phyloP scores from a whole-genome alignment of 2,888 invertebrate species.

The Nycteola revayana region DNA sequence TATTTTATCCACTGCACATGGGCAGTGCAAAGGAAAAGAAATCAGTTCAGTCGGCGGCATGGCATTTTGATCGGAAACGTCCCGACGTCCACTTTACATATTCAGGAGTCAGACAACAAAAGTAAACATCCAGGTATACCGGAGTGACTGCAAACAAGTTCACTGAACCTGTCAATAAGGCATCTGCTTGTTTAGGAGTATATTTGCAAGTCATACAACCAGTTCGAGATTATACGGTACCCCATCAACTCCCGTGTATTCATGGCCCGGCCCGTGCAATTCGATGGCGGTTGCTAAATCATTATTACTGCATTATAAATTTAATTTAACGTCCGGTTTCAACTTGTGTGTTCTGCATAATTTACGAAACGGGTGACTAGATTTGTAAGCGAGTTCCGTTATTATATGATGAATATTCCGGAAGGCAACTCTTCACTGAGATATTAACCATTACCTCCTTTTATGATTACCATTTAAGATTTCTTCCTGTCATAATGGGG shows the following conservation, averaged over 20 bases:
- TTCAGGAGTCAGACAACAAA: conserved; percentile 45
- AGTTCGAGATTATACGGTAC: conserved; percentile 32
- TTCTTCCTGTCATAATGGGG: too few species aligned
- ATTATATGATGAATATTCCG: too few species aligned
- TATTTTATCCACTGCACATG: conserved; percentile 51
- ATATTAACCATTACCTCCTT: too few species aligned
- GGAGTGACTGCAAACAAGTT: conserved; percentile 39
- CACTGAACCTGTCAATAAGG: conserved; percentile 61
- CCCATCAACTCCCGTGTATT: conserved; percentile 37
- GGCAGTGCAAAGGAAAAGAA: conserved; percentile 37
- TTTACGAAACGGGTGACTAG: too few species aligned
- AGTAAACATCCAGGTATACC: conserved; percentile 36
- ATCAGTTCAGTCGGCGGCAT: conserved; percentile 36
- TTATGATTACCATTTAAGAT: too few species aligned
- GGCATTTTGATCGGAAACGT: conserved; percentile 45
- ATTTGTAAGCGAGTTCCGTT: too few species aligned
- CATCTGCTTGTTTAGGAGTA: conserved; percentile 63
- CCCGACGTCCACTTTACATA: conserved; percentile 49
- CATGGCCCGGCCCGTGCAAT: conserved; percentile 26
- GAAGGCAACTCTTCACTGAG: too few species aligned
- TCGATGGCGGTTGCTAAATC: conserved; percentile 11
- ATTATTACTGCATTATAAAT: conserved; percentile 1
- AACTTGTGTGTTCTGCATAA: neutral
- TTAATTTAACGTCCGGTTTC: neutral
- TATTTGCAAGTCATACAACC: conserved; percentile 62